A percentile compares a stretch with the other conserved stretches of the same genome.
Conservation (phyloP, 2,113 vertebrate genomes). For the Trichechus manatus region DNA sequence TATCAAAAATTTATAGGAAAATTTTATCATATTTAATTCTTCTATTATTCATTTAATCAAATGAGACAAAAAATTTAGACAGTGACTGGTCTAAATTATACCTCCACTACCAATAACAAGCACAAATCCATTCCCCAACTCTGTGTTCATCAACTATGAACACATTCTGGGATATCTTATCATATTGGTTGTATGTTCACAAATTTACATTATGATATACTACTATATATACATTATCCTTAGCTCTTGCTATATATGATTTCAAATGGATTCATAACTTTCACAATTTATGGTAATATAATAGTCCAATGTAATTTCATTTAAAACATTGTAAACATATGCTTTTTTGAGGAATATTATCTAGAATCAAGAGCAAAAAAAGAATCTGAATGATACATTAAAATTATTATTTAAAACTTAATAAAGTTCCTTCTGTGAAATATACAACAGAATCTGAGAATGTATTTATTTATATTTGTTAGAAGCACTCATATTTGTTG, state of each 20-base stretch:
- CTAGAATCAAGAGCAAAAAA: slow-evolving; percentile 12
- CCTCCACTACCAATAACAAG: neutral
- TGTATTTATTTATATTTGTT: neutral
- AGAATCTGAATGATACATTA: neutral
- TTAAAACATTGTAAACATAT: neutral
- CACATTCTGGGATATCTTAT: neutral
- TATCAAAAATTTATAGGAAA: neutral
- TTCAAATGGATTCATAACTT: neutral
- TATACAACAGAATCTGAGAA: neutral
- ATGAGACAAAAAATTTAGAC: neutral
- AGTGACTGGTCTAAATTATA: neutral
- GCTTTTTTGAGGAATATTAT: neutral
- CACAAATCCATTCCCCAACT: neutral
- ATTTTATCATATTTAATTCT: slow-evolving; percentile 10
- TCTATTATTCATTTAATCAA: neutral
- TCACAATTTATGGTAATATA: neutral
- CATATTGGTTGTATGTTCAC: neutral
- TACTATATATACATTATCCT: neutral
- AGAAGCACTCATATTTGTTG: neutral
- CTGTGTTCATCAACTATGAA: neutral
- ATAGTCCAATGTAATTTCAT: neutral
- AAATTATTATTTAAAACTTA: slow-evolving; percentile 12
- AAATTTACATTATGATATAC: neutral
- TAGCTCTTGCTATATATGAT: neutral
- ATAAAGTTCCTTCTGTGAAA: neutral